These are phyloP conservation scores for Mizuhopecten yessoensis DNA, from an alignment of 1,140 invertebrate genomes.

Conservation along the genomic window DNA sequence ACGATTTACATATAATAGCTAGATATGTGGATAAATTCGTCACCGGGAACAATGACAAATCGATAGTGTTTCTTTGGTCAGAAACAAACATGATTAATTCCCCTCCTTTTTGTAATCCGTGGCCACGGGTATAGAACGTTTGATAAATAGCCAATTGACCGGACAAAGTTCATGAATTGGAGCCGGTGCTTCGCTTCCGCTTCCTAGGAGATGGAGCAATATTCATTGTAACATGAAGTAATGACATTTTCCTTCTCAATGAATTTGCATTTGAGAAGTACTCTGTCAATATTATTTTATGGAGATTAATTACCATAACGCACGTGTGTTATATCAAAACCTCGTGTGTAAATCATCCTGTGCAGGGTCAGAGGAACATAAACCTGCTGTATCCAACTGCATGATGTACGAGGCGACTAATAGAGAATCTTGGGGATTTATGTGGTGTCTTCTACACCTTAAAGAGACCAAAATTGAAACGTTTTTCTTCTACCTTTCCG, in stretches of 20 bases:
- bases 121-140: background rate
- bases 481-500: too few relatives aligned
- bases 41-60: background rate
- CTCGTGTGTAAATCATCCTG: too few relatives aligned
- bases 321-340: too few relatives aligned
- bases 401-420: too few relatives aligned
- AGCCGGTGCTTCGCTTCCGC: background rate
- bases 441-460: too few relatives aligned
- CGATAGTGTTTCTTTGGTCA: background rate
- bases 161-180: background rate
- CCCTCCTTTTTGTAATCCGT: background rate
- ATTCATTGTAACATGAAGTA: background rate
- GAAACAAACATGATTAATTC: constrained; percentile 28
- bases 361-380: too few relatives aligned
- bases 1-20: constrained; percentile 3
- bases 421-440: too few relatives aligned
- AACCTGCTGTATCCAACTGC: too few relatives aligned
- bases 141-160: constrained; percentile 33
- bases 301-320: too few relatives aligned
- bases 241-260: background rate
- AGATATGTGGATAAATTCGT: background rate
- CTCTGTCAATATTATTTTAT: background rate
- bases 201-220: background rate
- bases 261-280: background rate
- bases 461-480: too few relatives aligned